Base-by-base conservation (phyloP, 2,797 vertebrate species). In the Urophycis tenuis region DNA sequence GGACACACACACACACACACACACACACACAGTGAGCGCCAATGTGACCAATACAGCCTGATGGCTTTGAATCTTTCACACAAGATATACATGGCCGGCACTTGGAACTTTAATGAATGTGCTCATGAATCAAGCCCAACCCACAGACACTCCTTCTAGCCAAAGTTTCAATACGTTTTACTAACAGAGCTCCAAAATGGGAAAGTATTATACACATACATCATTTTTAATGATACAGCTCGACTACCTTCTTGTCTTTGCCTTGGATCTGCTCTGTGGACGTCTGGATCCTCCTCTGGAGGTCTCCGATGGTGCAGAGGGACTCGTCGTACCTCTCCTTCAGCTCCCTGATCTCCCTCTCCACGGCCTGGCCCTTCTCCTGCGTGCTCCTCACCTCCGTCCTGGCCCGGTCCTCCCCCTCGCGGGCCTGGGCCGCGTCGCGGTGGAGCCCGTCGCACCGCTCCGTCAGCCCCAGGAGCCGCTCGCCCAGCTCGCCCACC, bases 171-270 rank as follows among this genome's bases (percentile, higher is more conserved):
- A 53, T 53, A 7, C 3, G 5, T 15, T 53, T 53, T 53, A 8
- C 49, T 60, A n/a, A 5, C 41, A 45, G 15, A 45, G 4, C 41
- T 45, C 41, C 53, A 60, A 25, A 25, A 60, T 9, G 60, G n/a
- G 25, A 67, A 29, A 29, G 60, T 67, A 29, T 6, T 11, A 67
- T 29, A 25, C 11, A 25, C 3, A 67, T 29, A 29, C 29, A 67
- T 67, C 2, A 67, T 29, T 67, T 67, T 29, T 9, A 11, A 29
- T 67, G 8, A 67, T 11, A 29, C 25, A 12, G 22, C 60, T 30
- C 39, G 0, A 81, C 79, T 87, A 99, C 98, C 96, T 98, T 96
- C 85, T 95, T 97, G 86, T 99, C 97, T 90, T 99, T 99, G 25
- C 94, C 93, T 84, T 98, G 95, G 2, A 97, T 95, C 86, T 98